Evolutionary conservation across 1,140 invertebrate genomes (phyloP), one percentile per base, ranked within the genome.

Genomic region (Tenebrio molitor): DNA sequence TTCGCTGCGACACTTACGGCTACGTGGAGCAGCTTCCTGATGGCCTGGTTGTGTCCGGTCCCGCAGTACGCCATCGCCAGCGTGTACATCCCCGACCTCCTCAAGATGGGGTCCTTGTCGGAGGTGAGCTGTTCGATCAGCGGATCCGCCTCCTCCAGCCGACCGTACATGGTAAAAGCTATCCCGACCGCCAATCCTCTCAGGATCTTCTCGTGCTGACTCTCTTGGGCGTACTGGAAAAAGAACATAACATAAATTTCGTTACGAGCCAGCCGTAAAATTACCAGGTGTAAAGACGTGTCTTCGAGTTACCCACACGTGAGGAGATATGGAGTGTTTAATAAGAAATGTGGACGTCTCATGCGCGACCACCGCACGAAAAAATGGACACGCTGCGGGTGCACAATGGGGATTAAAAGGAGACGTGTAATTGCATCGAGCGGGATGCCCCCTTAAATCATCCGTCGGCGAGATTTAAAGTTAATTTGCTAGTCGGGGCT

Each of bases 41-140:
- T 98, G 0, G 98, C 98, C 81, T 94, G 91, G 83, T 99, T 99
- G 79, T 97, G 97, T 46, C 97, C 97, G 14, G 96, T 98, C 25
- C 98, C 98, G 84, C 96, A 98, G 83, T 99, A 99, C 0, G 98
- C 97, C 91, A 99, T 98, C 0, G 97, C 97, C 14, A 99, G 87
- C 0, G 97, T 99, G 82, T 98, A 98, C 91, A 99, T 99, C 63
- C 95, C 98, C 67, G 96, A 96, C 72, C 97, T 89, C 65, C 96
- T 88, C 10, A 94, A 80, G 67, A 97, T 91, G 5, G 95, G 93
- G 86, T 96, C 95, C 82, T 95, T 95, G 79, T 95, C 93, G 68
- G 89, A 88, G 44, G 92, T 91, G 5, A 99, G 88, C 46, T 91
- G 92, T 74, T 93, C 91, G 29, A 99, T 94, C n/a, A 99, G 84